Evolutionary conservation across 2,888 invertebrate species (phyloP).

Genomic region (Gymnoscelis rufifasciata): DNA sequence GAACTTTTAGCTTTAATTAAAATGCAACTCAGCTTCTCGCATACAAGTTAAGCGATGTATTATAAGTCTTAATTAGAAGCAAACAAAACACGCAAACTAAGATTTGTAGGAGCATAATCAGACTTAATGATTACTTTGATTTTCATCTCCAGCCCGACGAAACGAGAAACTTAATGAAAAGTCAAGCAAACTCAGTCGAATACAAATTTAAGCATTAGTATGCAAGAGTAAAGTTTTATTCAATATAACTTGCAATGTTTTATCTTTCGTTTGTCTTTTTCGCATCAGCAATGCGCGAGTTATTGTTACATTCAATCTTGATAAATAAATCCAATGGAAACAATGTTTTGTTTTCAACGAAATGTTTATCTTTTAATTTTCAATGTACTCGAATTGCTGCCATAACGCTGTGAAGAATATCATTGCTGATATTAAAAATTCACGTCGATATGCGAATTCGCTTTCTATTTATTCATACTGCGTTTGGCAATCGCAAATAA

Average conservation of each 20-base stretch:
- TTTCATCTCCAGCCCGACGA: slow-evolving; percentile 63
- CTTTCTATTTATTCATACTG: slow-evolving; percentile 18
- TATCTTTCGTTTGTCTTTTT: slow-evolving; percentile 67
- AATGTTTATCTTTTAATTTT: slow-evolving; percentile 40
- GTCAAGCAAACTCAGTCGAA: slow-evolving; percentile 74
- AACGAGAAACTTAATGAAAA: slow-evolving; percentile 73
- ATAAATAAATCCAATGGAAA: slow-evolving; percentile 37
- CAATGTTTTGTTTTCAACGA: slow-evolving; percentile 29
- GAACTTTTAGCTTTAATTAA: slow-evolving; percentile 33
- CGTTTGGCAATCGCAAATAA: neutral
- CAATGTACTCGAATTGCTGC: slow-evolving; percentile 23
- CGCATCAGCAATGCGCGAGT: slow-evolving; percentile 57
- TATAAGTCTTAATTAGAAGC: slow-evolving; percentile 22
- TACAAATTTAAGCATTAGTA: slow-evolving; percentile 76
- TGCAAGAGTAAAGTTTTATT: slow-evolving; percentile 77
- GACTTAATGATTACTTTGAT: slow-evolving; percentile 73
- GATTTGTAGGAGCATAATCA: slow-evolving; percentile 59
- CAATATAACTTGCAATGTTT: slow-evolving; percentile 72
- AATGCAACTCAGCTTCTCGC: slow-evolving; percentile 2
- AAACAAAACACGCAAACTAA: slow-evolving; percentile 27
- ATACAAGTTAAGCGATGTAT: slow-evolving; percentile 1
- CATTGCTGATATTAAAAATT: slow-evolving; percentile 12
- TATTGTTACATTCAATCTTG: slow-evolving; percentile 48
- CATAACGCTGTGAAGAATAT: slow-evolving; percentile 12
- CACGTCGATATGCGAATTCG: slow-evolving; percentile 11